Base-by-base conservation (phyloP, 2,113 vertebrate species). In the Pelodiscus sinensis region DNA sequence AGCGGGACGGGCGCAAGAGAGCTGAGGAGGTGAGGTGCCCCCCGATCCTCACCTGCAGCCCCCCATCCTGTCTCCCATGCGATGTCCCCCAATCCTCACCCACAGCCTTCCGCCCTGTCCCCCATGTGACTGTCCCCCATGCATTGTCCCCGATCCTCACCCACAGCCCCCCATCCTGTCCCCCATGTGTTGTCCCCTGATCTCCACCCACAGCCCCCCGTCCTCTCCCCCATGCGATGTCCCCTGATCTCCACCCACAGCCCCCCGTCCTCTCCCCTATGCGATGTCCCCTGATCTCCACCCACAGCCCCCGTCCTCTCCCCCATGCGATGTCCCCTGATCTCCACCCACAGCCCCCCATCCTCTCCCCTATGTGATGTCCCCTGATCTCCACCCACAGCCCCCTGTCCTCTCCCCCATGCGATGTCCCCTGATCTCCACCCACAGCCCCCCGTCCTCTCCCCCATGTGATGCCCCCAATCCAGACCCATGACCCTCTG, bases 401-500 rank as follows among this genome's bases (percentile, higher is more conserved):
- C 31, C 44, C 73, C 79, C 50, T 29, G 13, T 6, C 58, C 16
- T 2, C 5, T 55, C 52, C 44, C 15, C 4, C 16, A 24, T 25
- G 4, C 25, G 27, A 38, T 5, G 27, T 8, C 55, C 57, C 56
- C 13, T 11, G 25, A 11, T 24, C 21, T 8, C 14, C 50, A 68
- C 29, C 65, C 16, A 1, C 8, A 27, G 58, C 27, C 51, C 10
- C 35, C 4, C 5, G 11, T 38, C 19, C 35, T 58, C 15, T 8
- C 55, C 19, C 2, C 13, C n/a, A 9, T 19, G 8, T 1, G 29
- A 9, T 22, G 55, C 11, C 22, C 3, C 6, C 1, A 0, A 65
- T 44, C 81, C 94, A 89, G 96, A 96, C 96, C 71, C 94, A 90
- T 0, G 95, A 95, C 10, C 79, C 19, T 9, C 95, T 92, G 1